These are phyloP conservation scores for Lasioglossum leucozonium DNA, from an alignment of 2,888 invertebrate species.

Conservation along the genomic window DNA sequence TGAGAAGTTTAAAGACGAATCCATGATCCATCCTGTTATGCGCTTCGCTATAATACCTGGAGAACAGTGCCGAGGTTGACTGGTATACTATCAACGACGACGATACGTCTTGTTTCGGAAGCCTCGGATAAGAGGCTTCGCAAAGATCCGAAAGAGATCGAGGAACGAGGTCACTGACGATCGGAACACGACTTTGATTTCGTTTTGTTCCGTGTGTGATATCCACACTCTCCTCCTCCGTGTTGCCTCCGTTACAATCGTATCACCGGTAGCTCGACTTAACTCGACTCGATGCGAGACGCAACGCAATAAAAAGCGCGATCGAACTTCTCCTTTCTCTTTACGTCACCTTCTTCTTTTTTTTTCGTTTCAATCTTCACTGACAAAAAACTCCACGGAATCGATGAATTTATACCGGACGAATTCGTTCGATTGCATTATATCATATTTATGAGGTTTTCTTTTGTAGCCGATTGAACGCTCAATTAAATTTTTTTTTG, in stretches of 20 bases:
- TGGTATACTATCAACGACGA: constrained; percentile 60
- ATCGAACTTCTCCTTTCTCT: constrained; percentile 9
- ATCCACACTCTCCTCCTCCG: not conserved
- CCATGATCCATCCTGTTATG: not conserved
- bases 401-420: not conserved
- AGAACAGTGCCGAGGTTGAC: constrained; percentile 59
- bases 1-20: not conserved
- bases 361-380: not conserved
- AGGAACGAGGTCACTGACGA: constrained; percentile 58
- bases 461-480: not conserved
- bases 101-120: constrained; percentile 50
- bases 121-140: constrained; percentile 56
- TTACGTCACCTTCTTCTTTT: not conserved
- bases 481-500: not conserved
- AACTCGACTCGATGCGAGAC: not conserved
- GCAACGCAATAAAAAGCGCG: constrained; percentile 21
- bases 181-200: constrained; percentile 52
- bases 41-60: constrained; percentile 26
- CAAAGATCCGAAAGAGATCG: constrained; percentile 52
- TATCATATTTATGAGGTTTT: not conserved
- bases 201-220: constrained; percentile 16
- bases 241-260: constrained; percentile 25
- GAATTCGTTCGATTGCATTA: not conserved
- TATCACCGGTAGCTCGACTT: not conserved
- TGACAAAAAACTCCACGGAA: too few relatives aligned